Evolutionary conservation across 2,113 vertebrate genomes (phyloP).

Genomic region (Athene cunicularia): DNA sequence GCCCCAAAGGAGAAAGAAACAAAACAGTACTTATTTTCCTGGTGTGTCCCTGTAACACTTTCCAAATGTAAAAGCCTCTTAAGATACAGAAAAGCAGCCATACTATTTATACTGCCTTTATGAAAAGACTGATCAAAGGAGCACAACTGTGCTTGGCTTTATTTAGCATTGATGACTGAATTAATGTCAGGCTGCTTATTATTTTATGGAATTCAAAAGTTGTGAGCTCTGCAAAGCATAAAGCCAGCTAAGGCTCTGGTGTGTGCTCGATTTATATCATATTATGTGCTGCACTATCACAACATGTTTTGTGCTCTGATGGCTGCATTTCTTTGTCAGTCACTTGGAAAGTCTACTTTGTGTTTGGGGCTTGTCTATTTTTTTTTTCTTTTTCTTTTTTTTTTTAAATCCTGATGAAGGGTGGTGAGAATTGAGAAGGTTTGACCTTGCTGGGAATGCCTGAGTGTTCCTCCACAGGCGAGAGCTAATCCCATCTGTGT

Average conservation of each 20-base stretch:
- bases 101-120: slow-evolving; percentile 28
- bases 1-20: background rate
- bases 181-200: slow-evolving; percentile 51
- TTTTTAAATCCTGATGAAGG: background rate
- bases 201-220: slow-evolving; percentile 54
- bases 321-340: background rate
- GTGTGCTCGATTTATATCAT: background rate
- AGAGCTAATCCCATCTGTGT: background rate
- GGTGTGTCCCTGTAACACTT: background rate
- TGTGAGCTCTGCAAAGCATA: background rate
- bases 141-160: slow-evolving; percentile 12
- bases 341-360: background rate
- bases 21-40: slow-evolving; percentile 5
- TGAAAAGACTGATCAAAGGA: slow-evolving; percentile 60
- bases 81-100: slow-evolving; percentile 2
- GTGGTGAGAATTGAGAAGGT: background rate
- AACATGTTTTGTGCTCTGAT: background rate
- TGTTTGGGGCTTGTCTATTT: background rate
- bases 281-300: background rate
- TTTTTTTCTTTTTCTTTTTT: background rate
- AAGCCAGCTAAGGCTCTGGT: background rate
- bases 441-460: background rate
- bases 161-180: background rate
- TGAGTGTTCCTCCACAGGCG: background rate
- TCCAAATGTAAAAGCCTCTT: slow-evolving; percentile 40